Conservation (phyloP, 2,113 vertebrate genomes). For the Hipposideros armiger region DNA sequence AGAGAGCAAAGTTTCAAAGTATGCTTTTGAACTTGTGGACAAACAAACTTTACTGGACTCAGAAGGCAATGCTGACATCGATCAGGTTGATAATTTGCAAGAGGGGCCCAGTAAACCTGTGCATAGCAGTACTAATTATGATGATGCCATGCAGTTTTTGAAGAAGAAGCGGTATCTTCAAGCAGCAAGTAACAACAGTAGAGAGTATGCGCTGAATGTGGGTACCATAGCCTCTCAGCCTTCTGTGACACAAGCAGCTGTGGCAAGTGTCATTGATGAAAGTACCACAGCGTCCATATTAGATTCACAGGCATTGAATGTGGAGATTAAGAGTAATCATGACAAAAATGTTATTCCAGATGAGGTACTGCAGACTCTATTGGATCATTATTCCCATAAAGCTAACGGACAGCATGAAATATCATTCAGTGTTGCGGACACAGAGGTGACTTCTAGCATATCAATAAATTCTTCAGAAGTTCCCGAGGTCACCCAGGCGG, state of each 20-base stretch:
- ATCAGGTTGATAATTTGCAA: slow-evolving; percentile 94
- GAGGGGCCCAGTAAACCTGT: slow-evolving; percentile 94
- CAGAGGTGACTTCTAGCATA: slow-evolving; percentile 98
- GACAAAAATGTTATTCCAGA: slow-evolving; percentile 98
- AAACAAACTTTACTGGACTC: slow-evolving; percentile 95
- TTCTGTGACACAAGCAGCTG: slow-evolving; percentile 94
- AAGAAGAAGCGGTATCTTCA: slow-evolving; percentile 99
- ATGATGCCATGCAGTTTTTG: slow-evolving; percentile 99
- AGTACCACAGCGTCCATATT: slow-evolving; percentile 94
- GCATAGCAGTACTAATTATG: slow-evolving; percentile 97
- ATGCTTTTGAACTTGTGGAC: slow-evolving; percentile 97
- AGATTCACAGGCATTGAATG: slow-evolving; percentile 93
- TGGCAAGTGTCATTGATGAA: slow-evolving; percentile 95
- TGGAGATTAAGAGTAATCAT: slow-evolving; percentile 95
- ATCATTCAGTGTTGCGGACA: slow-evolving; percentile 95
- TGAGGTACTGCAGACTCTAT: slow-evolving; percentile 97
- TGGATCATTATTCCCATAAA: slow-evolving; percentile 99
- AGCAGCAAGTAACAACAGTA: slow-evolving; percentile 93
- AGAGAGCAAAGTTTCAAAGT: slow-evolving; percentile 96
- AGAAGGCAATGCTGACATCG: slow-evolving; percentile 93
- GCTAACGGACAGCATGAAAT: slow-evolving; percentile 97
- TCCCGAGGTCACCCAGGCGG: slow-evolving; percentile 92
- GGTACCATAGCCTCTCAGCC: slow-evolving; percentile 95
- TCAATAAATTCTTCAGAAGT: slow-evolving; percentile 98
- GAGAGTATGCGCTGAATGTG: slow-evolving; percentile 95